Conservation (phyloP, 2,888 invertebrate genomes). For the Drosophila nr. perissopoda region DNA sequence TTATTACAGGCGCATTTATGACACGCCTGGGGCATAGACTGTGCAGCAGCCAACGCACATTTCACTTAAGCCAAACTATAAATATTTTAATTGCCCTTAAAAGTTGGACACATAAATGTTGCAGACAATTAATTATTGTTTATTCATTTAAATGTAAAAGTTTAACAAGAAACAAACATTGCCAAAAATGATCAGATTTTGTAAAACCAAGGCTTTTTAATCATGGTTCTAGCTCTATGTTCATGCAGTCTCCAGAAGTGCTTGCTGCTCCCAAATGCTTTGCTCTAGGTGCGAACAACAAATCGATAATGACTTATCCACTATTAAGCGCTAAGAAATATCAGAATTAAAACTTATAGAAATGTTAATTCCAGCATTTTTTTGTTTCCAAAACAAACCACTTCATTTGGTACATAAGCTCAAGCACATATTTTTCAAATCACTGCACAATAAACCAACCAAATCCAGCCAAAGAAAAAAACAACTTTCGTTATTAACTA, state of each 20-base stretch:
- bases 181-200: background rate
- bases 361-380: background rate
- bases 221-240: background rate
- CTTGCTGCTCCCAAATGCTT: background rate
- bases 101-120: constrained; percentile 19
- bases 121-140: constrained; percentile 25
- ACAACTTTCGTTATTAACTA: constrained; percentile 33
- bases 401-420: background rate
- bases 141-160: constrained; percentile 9
- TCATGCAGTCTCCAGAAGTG: background rate
- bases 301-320: background rate
- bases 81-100: constrained; percentile 46
- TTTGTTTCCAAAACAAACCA: background rate
- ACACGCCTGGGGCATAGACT: constrained; percentile 39
- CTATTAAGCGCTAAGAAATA: background rate
- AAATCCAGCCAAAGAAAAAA: constrained; percentile 17
- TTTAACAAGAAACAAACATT: background rate
- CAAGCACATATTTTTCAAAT: constrained; percentile 12
- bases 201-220: background rate
- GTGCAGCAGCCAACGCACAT: constrained; percentile 38
- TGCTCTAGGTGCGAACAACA: background rate
- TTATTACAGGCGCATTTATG: constrained; percentile 45
- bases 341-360: background rate
- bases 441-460: constrained; percentile 13
- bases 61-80: constrained; percentile 36